Evolutionary conservation across 2,113 vertebrate genomes (phyloP), one percentile per base, ranked within the genome.

Genomic region (Xiphophorus hellerii): DNA sequence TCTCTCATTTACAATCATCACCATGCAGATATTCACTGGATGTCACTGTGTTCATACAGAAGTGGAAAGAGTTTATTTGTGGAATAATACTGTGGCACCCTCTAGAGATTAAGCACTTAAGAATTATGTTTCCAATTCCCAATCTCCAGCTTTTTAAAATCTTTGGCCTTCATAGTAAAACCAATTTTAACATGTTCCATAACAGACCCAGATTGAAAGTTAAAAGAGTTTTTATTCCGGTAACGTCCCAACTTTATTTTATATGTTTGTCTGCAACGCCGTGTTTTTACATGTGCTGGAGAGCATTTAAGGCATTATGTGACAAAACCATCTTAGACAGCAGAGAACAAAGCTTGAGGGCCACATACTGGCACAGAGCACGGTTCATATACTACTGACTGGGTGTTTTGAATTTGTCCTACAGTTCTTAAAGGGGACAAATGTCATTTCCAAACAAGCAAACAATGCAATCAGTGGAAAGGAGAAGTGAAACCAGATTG

Each of bases 371-470:
- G 79, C 74, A 71, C 63, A 64, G 69, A 48, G 58, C 64, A 71
- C 62, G 77, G 58, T 65, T 80, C 64, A 63, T 69, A 67, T 78
- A 61, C 67, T 83, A 64, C 76, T 61, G 73, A 83, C 17, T 42
- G 61, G 15, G 14, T 33, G 66, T 67, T 84, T 48, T 69, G 66
- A 62, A 73, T 86, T 66, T 76, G 68, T 80, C 81, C 79, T 60
- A 74, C 69, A 71, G 44, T 42, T 82, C 39, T 70, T 61, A 15
- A 51, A 48, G 63, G 10, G 67, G 58, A 71, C n/a, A 30, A 61
- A 8, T 20, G 76, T 30, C 17, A 3, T 61, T 76, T 74, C 78
- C 76, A 73, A 67, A 69, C 27, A 68, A 7, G 29, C 30, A 48
- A 67, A 78, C 22, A 68, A 37, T 69, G 62, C 27, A 70, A 79